Evolutionary conservation across 2,888 invertebrate species (phyloP), one percentile per base, ranked within the genome.

Genomic region (Spodoptera littoralis): DNA sequence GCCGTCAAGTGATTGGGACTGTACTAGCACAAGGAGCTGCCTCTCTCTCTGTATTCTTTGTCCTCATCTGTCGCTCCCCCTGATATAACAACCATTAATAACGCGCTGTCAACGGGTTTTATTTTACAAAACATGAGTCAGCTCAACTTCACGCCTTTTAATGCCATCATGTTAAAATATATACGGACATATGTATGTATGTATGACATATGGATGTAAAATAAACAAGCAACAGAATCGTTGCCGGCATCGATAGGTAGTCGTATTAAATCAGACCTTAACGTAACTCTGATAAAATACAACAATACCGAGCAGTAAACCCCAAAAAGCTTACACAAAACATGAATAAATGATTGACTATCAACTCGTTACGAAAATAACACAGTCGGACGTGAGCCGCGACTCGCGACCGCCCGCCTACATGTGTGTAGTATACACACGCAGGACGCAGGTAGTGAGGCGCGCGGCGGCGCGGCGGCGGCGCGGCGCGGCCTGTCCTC

Each of bases 11-110:
- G 36, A 9, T 36, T 36, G 9, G 4, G 0, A 36, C 6, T 36
- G 9, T 36, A 9, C 6, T 36, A 36, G 36, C 9, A 9, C 9
- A 36, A 36, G 36, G 8, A 36, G 36, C 8, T 36, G 4, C 6
- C 44, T 11, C 8, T 12, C 11, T 11, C 22, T 24, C 42, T 27
- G 11, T 42, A 27, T 3, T 12, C 51, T 30, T 48, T 52, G 56
- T 43, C 13, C 49, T 18, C 27, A 53, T 12, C 36, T 9, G 36
- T 41, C 47, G 18, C 24, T 30, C 18, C 30, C n/a, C 4, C 42
- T 12, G 49, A n/a, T 43, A 45, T 50, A 22, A 42, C 27, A 24
- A 4, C 54, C 70, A 76, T 71, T 70, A 76, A 76, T 63, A 70
- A 58, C 72, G 18, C 27, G 12, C 49, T 55, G 63, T 42, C 76